These are phyloP conservation scores for Gari tellinella DNA, from an alignment of 2,888 invertebrate species.

Conservation along the genomic window DNA sequence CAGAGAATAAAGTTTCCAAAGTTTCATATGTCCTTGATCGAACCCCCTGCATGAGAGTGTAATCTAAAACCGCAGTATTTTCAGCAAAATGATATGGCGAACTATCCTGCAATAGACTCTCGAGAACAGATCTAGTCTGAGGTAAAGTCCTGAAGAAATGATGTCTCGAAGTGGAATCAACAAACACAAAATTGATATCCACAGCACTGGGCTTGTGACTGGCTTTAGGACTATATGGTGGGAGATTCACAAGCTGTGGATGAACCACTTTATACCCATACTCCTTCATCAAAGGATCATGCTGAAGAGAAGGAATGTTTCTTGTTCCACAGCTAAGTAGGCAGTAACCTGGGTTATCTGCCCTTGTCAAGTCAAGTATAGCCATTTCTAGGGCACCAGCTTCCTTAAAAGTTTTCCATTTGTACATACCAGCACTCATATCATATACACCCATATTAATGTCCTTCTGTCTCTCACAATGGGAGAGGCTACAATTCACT, in stretches of 20 bases:
- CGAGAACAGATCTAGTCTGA: constrained; percentile 60
- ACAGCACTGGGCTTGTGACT: constrained; percentile 13
- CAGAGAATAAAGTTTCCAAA: constrained; percentile 71
- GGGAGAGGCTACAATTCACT: no score
- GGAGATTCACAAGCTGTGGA: constrained; percentile 48
- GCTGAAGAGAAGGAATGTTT: neutral
- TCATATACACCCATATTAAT: no score
- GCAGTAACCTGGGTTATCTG: constrained; percentile 35
- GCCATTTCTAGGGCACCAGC: constrained; percentile 4
- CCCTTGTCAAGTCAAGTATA: constrained; percentile 3
- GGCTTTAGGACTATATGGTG: constrained; percentile 5
- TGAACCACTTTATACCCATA: neutral
- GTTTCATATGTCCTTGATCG: constrained; percentile 76
- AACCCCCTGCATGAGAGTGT: constrained; percentile 73
- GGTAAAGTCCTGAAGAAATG: constrained; percentile 75
- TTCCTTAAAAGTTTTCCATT: neutral
- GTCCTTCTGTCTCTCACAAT: no score
- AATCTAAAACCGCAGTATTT: constrained; percentile 67
- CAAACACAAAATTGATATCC: constrained; percentile 72
- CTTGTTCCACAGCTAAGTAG: constrained; percentile 23
- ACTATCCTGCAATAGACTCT: constrained; percentile 29
- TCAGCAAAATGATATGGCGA: constrained; percentile 3
- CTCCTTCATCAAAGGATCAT: neutral
- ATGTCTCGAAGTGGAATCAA: constrained; percentile 75
- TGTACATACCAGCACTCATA: constrained; percentile 4